phyloP scores from a whole-genome alignment of 92 coral and sea anemone species.

The Virgularia gustaviana region DNA sequence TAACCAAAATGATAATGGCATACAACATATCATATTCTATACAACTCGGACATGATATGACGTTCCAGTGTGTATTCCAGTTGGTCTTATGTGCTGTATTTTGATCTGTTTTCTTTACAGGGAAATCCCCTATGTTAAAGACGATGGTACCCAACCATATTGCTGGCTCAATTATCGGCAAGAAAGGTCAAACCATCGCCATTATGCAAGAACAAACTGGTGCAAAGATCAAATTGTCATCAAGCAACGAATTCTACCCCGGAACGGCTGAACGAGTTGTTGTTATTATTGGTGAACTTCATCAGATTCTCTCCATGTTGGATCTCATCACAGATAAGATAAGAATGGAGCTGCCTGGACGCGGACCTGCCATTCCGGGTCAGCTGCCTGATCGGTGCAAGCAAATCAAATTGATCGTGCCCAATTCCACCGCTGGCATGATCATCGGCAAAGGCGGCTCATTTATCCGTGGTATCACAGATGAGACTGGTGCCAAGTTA shows the following conservation, averaged over 20 bases:
- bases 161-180: conserved; percentile 98
- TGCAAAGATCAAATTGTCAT: conserved; percentile 90
- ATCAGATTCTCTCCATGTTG: conserved; percentile 78
- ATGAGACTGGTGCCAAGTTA: conserved; percentile 90
- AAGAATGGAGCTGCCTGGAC: conserved; percentile 85
- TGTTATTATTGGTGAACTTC: conserved; percentile 93
- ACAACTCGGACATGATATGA: no score
- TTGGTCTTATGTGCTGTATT: not conserved
- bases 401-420: conserved; percentile 90
- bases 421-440: conserved; percentile 98
- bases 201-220: conserved; percentile 93
- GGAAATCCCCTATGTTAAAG: conserved; percentile 92
- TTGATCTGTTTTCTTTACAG: conserved; percentile 43
- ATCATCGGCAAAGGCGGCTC: conserved; percentile 92
- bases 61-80: no score
- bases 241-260: conserved; percentile 95
- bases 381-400: conserved; percentile 81
- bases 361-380: conserved; percentile 64
- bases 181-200: conserved; percentile 94
- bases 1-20: no score
- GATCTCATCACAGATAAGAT: conserved; percentile 92
- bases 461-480: conserved; percentile 82
- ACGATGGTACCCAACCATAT: conserved; percentile 96
- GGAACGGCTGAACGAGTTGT: conserved; percentile 97
- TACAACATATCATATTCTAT: not conserved